phyloP scores from a whole-genome alignment of 2,113 vertebrate species.

The Paramormyrops kingsleyae region DNA sequence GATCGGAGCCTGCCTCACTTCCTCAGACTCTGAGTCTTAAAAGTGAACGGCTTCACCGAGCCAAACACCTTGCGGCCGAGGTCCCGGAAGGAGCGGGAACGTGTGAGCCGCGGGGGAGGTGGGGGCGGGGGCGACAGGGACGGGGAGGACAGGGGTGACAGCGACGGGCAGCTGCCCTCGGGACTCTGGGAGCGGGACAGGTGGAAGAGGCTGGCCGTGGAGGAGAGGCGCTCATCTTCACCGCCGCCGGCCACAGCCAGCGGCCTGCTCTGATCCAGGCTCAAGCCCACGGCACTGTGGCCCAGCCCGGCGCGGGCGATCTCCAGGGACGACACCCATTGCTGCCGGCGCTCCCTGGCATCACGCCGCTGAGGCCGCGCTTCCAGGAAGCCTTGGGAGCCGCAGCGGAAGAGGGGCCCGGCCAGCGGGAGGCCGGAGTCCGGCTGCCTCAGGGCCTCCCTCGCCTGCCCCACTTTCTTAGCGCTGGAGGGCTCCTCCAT shows the following conservation, averaged over 20 bases:
- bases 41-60: conserved; percentile 65
- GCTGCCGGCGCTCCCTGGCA: conserved; percentile 41
- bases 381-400: conserved; percentile 62
- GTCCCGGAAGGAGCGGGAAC: conserved; percentile 67
- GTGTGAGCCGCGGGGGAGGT: conserved; percentile 53
- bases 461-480: conserved; percentile 36
- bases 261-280: conserved; percentile 42
- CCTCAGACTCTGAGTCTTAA: conserved; percentile 59
- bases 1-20: conserved; percentile 45
- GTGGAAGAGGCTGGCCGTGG: conserved; percentile 64
- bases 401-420: conserved; percentile 59
- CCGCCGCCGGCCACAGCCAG: conserved; percentile 37
- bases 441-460: conserved; percentile 41
- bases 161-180: conserved; percentile 59
- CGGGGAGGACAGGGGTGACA: conserved; percentile 64
- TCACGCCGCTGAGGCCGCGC: conserved; percentile 44
- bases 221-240: conserved; percentile 57
- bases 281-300: conserved; percentile 25
- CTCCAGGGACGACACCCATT: conserved; percentile 69
- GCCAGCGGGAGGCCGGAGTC: conserved; percentile 56
- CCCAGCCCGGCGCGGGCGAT: conserved; percentile 41
- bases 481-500: conserved; percentile 47
- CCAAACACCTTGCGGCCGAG: conserved; percentile 66
- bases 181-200: conserved; percentile 66
- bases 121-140: conserved; percentile 61